These are phyloP conservation scores for Squalus acanthias DNA, from an alignment of 2,797 vertebrate genomes.

Conservation along the genomic window DNA sequence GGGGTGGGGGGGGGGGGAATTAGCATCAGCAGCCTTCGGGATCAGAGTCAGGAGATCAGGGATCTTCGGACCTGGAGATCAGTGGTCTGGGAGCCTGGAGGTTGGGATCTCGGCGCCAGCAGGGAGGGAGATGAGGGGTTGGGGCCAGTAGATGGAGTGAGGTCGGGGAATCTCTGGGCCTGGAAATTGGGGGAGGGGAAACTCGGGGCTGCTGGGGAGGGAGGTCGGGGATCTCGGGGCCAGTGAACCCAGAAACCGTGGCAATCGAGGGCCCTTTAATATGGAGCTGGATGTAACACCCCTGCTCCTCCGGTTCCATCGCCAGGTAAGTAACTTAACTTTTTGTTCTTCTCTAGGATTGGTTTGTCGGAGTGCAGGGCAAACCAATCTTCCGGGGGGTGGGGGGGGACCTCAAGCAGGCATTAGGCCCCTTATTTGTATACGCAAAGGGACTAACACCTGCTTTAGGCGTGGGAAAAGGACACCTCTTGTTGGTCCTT, in stretches of 20 bases:
- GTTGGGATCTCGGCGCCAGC: too few species aligned
- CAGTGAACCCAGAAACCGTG: too few species aligned
- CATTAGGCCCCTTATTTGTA: background rate
- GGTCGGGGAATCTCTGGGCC: too few species aligned
- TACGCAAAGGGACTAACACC: background rate
- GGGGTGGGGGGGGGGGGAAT: too few species aligned
- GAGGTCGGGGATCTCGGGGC: background rate
- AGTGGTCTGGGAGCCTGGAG: too few species aligned
- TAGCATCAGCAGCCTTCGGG: too few species aligned
- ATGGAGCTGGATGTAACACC: background rate
- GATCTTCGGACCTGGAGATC: too few species aligned
- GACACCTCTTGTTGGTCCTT: background rate
- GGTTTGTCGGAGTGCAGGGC: too few species aligned
- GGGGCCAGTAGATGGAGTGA: too few species aligned
- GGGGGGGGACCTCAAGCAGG: background rate
- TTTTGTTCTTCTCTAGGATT: background rate
- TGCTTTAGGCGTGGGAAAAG: background rate
- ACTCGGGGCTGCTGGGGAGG: background rate
- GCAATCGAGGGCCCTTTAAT: too few species aligned
- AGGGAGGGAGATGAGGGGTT: too few species aligned
- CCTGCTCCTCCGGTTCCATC: background rate
- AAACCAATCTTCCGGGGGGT: background rate
- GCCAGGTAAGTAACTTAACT: background rate
- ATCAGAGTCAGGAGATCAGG: too few species aligned
- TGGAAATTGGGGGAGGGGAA: background rate